Conservation (phyloP, 92 coral and sea anemone species). For the Epizoanthus rinbou region DNA sequence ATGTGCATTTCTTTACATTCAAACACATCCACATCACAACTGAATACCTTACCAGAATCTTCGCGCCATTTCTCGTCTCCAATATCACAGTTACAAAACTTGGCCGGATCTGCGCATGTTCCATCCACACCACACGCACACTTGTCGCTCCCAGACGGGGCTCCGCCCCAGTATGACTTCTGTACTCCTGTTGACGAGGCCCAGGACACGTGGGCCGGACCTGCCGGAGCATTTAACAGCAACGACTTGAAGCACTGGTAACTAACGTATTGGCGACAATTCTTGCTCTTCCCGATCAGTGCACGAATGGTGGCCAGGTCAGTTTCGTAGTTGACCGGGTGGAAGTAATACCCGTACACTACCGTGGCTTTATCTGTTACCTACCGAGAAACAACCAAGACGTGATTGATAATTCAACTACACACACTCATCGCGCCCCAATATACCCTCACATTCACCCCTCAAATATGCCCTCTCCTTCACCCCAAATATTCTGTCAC, state of each 20-base stretch:
- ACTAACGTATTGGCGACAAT: conserved; percentile 84
- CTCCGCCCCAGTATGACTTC: conserved; percentile 94
- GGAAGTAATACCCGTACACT: conserved; percentile 59
- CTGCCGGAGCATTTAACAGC: conserved; percentile 71
- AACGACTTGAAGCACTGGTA: conserved; percentile 79
- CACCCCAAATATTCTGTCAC: no score
- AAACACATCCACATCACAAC: background rate
- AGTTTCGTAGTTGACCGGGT: conserved; percentile 62
- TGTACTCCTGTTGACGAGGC: conserved; percentile 59
- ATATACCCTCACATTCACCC: no score
- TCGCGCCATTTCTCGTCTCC: conserved; percentile 84
- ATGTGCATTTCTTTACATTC: no score
- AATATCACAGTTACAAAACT: conserved; percentile 91
- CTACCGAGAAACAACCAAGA: conserved; percentile 9
- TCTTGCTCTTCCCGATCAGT: conserved; percentile 64
- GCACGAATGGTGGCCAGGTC: conserved; percentile 78
- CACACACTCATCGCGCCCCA: background rate
- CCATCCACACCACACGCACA: conserved; percentile 86
- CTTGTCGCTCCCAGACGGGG: conserved; percentile 58
- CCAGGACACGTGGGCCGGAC: conserved; percentile 83
- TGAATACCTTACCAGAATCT: conserved; percentile 73
- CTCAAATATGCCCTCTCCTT: no score
- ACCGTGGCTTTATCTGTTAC: conserved; percentile 46
- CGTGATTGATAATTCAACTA: background rate
- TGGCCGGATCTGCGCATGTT: conserved; percentile 70